phyloP scores from a whole-genome alignment of 2,888 invertebrate species.

The Hoplodrina blanda region DNA sequence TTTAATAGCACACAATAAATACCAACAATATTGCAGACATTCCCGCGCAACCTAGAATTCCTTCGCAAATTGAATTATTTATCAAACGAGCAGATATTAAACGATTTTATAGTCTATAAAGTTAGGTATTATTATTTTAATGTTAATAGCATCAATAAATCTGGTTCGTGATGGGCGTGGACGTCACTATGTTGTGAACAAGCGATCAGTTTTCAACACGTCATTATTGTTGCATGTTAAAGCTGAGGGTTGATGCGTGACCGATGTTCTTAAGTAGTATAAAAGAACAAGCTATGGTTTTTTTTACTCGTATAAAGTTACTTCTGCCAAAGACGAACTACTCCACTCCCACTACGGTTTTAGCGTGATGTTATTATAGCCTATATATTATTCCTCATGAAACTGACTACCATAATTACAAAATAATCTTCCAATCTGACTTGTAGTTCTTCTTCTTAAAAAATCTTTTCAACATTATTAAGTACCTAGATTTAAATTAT shows the following conservation, averaged over 20 bases:
- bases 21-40: slow-evolving; percentile 53
- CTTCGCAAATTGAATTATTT: slow-evolving; percentile 83
- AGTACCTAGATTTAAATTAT: too few relatives aligned
- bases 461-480: too few relatives aligned
- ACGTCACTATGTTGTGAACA: slow-evolving; percentile 75
- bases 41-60: slow-evolving; percentile 63
- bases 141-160: slow-evolving; percentile 87
- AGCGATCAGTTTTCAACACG: slow-evolving; percentile 20
- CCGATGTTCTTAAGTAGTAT: background rate
- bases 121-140: slow-evolving; percentile 85
- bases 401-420: too few relatives aligned
- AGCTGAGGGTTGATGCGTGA: slow-evolving; percentile 6
- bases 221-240: slow-evolving; percentile 17
- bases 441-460: too few relatives aligned
- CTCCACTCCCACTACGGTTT: too few relatives aligned
- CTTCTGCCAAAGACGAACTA: too few relatives aligned
- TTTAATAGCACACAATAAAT: slow-evolving; percentile 54
- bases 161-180: slow-evolving; percentile 73
- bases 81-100: slow-evolving; percentile 84
- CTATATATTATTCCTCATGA: too few relatives aligned
- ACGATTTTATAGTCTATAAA: slow-evolving; percentile 87
- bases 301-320: too few relatives aligned
- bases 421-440: too few relatives aligned
- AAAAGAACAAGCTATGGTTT: too few relatives aligned
- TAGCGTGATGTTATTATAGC: too few relatives aligned